Evolutionary conservation across 1,140 invertebrate species (phyloP).

Genomic region (Daktulosphaira vitifoliae): DNA sequence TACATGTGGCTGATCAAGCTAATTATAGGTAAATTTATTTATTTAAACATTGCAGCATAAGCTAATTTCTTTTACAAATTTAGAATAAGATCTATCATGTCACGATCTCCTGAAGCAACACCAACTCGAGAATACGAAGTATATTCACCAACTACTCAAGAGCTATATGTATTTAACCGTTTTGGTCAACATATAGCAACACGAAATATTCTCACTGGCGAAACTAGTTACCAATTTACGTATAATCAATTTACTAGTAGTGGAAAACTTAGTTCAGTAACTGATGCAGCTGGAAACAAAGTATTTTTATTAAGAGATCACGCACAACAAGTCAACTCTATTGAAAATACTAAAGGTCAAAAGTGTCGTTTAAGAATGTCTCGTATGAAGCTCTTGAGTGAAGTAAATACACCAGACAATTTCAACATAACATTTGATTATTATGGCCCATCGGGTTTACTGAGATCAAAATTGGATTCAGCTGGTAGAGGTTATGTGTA

Average conservation of each 20-base stretch:
- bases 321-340: conserved; percentile 79
- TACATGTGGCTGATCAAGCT: conserved; percentile 90
- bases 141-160: conserved; percentile 88
- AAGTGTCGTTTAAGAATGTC: conserved; percentile 84
- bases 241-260: conserved; percentile 96
- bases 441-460: conserved; percentile 73
- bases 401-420: conserved; percentile 80
- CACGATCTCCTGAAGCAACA: conserved; percentile 79
- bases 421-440: conserved; percentile 90
- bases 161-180: conserved; percentile 90
- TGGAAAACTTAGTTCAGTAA: conserved; percentile 84
- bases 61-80: neutral
- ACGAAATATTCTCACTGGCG: conserved; percentile 83
- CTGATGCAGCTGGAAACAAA: conserved; percentile 89
- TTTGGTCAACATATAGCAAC: conserved; percentile 91
- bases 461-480: conserved; percentile 80
- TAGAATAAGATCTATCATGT: conserved; percentile 80
- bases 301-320: conserved; percentile 81
- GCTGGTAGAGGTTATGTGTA: conserved; percentile 88
- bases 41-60: neutral
- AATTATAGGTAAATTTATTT: conserved; percentile 58
- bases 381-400: conserved; percentile 77
- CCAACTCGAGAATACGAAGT: conserved; percentile 82
- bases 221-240: conserved; percentile 83
- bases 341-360: conserved; percentile 88